A percentile compares a stretch with the other conserved stretches of the same genome.
Conservation (phyloP, 2,797 vertebrate species). For the Alexandromys oeconomus region DNA sequence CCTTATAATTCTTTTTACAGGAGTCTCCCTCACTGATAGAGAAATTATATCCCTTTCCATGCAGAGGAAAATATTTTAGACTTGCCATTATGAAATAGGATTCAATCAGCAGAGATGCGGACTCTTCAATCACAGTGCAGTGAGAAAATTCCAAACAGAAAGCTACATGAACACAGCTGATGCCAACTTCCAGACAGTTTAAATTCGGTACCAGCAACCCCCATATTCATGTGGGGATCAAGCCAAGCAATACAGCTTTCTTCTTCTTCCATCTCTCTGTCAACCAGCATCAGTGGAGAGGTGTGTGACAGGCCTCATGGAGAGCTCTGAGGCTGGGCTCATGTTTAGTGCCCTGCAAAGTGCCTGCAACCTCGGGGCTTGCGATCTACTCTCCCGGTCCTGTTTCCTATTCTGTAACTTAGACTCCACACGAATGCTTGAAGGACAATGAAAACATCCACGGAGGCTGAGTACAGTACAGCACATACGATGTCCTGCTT, state of each 20-base stretch:
- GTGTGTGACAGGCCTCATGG: accelerated
- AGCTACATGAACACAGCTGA: neutral
- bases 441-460: neutral
- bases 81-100: neutral
- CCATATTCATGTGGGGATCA: neutral
- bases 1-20: no score
- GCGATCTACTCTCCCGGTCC: neutral
- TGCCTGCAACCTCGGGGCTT: neutral
- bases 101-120: neutral
- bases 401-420: neutral
- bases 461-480: neutral
- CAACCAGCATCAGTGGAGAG: neutral
- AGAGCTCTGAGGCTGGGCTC: neutral
- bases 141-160: neutral
- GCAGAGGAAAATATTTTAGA: neutral
- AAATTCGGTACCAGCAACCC: neutral
- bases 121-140: neutral
- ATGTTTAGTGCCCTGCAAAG: neutral
- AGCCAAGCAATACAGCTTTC: neutral
- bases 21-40: neutral
- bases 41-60: neutral
- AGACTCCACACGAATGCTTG: neutral
- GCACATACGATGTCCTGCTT: neutral
- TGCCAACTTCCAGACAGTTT: neutral
- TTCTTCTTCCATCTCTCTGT: neutral